phyloP scores from a whole-genome alignment of 2,113 vertebrate genomes.

The Cinclus cinclus region DNA sequence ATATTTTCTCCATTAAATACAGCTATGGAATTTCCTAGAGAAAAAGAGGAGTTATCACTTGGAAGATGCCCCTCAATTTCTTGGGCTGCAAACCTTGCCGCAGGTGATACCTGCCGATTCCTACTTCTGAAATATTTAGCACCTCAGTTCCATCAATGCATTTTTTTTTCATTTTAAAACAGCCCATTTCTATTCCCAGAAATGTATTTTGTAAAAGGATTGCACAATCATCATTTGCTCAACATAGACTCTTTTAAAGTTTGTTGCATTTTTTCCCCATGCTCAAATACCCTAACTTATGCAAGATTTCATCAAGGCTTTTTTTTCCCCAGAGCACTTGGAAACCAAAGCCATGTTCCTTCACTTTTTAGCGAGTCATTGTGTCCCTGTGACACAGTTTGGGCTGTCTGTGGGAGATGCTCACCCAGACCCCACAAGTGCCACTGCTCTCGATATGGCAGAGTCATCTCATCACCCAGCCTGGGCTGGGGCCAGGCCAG shows the following conservation, averaged over 20 bases:
- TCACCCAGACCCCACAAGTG: not conserved
- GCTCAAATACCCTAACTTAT: not conserved
- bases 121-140: not conserved
- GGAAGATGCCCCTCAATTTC: not conserved
- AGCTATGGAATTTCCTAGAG: not conserved
- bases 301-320: too few relatives aligned
- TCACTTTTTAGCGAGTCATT: not conserved
- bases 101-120: not conserved
- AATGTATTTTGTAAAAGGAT: not conserved
- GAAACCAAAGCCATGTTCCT: not conserved
- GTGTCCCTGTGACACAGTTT: not conserved
- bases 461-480: not conserved
- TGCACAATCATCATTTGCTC: not conserved
- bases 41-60: not conserved
- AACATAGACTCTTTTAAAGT: not conserved
- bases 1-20: not conserved
- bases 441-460: fast-evolving
- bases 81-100: too few relatives aligned
- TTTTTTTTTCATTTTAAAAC: not conserved
- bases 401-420: not conserved
- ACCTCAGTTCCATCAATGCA: not conserved
- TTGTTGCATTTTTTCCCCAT: not conserved
- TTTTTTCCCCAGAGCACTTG: not conserved
- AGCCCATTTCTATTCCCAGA: not conserved
- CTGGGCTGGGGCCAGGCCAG: not conserved